Conservation (phyloP, 1,140 invertebrate species). For the Berghia stephanieae region DNA sequence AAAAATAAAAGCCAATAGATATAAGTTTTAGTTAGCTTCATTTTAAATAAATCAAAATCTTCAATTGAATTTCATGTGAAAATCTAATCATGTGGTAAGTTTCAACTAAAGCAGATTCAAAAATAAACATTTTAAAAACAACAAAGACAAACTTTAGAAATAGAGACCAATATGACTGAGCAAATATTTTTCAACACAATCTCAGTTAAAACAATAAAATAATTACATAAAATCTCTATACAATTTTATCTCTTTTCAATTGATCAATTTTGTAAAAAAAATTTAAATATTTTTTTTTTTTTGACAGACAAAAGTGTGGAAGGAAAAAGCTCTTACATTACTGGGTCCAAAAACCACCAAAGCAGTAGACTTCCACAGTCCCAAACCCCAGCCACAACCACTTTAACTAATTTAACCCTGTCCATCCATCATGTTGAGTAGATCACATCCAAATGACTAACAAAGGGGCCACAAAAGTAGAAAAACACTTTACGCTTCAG, state of each 20-base stretch:
- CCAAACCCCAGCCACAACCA: slow-evolving; percentile 21
- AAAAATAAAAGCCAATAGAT: background rate
- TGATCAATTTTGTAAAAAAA: background rate
- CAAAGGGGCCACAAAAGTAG: slow-evolving; percentile 1
- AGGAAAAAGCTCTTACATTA: slow-evolving; percentile 20
- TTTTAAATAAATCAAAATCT: background rate
- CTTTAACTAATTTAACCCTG: background rate
- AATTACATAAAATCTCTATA: background rate
- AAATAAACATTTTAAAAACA: background rate
- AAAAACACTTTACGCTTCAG: slow-evolving; percentile 21
- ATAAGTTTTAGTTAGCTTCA: background rate
- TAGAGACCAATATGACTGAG: background rate
- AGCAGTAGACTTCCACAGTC: slow-evolving; percentile 23
- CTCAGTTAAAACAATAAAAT: background rate
- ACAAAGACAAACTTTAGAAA: background rate
- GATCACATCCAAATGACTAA: background rate
- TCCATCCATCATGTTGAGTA: background rate
- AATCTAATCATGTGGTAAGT: background rate
- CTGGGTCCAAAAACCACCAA: background rate
- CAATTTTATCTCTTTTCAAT: background rate
- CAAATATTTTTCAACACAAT: background rate
- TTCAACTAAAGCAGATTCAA: background rate
- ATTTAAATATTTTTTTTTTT: background rate
- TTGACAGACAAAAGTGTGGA: no score
- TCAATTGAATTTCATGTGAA: no score